Evolutionary conservation across 2,113 vertebrate genomes (phyloP).

Genomic region (Cyphomyrus discorhynchus): DNA sequence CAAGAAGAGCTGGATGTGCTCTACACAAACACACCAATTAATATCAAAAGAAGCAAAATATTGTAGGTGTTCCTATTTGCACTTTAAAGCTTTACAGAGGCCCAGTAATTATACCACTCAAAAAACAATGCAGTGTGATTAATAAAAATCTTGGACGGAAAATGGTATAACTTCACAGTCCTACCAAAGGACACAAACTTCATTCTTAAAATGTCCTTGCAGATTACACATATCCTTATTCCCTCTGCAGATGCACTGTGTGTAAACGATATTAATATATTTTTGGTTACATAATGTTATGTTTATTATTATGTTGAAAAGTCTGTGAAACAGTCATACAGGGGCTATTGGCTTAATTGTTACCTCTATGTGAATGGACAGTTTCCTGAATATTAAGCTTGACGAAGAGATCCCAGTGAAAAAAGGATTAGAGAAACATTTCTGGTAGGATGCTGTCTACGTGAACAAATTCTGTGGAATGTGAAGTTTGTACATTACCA

Average conservation of each 20-base stretch:
- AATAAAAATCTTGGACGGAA: not conserved
- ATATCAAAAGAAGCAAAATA: conserved; percentile 16
- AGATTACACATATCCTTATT: not conserved
- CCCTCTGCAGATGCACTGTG: not conserved
- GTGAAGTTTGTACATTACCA: not conserved
- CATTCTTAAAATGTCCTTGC: not conserved
- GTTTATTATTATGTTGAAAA: not conserved
- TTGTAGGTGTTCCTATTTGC: conserved; percentile 30
- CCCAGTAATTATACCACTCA: conserved; percentile 10
- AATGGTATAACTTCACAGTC: not conserved
- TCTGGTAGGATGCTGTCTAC: not conserved
- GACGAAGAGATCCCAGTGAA: not conserved
- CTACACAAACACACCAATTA: not conserved
- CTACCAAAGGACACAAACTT: not conserved
- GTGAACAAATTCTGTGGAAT: not conserved
- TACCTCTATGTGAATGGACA: not conserved
- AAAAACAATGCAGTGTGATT: not conserved
- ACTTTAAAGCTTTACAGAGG: conserved; percentile 27
- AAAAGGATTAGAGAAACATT: not conserved
- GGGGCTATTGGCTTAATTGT: not conserved
- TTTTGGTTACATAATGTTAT: not conserved
- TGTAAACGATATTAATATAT: not conserved
- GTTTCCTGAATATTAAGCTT: not conserved
- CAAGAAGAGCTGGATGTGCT: not conserved
- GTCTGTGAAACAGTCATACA: not conserved